Evolutionary conservation across 1,140 invertebrate species (phyloP), one percentile per base, ranked within the genome.

Genomic region (Nephila pilipes): DNA sequence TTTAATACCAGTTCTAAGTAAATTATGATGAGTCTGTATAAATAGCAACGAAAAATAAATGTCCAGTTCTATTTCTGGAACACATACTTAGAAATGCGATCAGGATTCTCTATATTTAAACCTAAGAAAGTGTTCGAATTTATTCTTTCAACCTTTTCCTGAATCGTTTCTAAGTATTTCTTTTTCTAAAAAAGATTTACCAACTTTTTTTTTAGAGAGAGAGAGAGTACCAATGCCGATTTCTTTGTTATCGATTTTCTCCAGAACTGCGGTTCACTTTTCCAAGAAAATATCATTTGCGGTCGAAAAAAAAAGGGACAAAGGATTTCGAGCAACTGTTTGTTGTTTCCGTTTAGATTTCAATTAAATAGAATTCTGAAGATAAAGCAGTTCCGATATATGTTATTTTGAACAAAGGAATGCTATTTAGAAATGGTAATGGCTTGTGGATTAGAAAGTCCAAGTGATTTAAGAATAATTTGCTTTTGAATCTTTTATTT

Each of bases 201-300:
- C 32, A 18, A 75, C 69, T 75, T 75, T 6, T 10, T 46, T 46
- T 75, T 32, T 75, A n/a, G n/a, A n/a, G n/a, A n/a, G n/a, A n/a
- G n/a, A n/a, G 69, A 0, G 69, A 18, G 69, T 3, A 32, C 18
- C 29, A 75, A 75, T 75, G 69, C 69, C 32, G 69, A 75, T 75
- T 75, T 75, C 69, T 75, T 75, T 32, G 69, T 12, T 75, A 75
- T 75, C 32, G 69, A 75, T 75, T 75, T 75, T 75, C 14, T 18
- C 69, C 18, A 20, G 29, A 75, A 75, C 29, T 75, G 69, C 69
- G 69, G 69, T 20, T 14, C 12, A 16, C 29, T 6, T 75, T 75
- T 75, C 69, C 69, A 16, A 29, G 69, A 75, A 75, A 29, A 75
- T 46, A 46, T 36, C 69, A 18, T 75, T 75, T 75, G 69, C 32